Base-by-base conservation (phyloP, 2,888 invertebrate species). In the Caenorhabditis afra region DNA sequence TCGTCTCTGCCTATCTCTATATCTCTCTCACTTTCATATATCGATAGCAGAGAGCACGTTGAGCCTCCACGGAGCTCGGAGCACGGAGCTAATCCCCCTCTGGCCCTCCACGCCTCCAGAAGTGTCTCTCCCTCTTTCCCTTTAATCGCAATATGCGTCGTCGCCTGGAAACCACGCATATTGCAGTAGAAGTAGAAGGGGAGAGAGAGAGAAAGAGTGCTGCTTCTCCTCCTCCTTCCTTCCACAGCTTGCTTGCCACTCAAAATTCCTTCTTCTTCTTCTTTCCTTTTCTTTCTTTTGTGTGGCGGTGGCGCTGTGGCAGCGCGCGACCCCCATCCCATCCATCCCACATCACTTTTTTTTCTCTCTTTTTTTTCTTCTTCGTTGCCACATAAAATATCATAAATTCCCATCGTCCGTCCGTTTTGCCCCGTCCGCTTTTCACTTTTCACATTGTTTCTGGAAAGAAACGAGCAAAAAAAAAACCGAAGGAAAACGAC, bases 121-220 rank as follows among this genome's bases (percentile, higher is more conserved):
- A 7, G 18, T 12, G n/a, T 37, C 39, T n/a, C 18, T 3, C 52
- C 29, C 29, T 23, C 52, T 55, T 2, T 18, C 53, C 29, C 3
- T 23, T 29, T 55, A 35, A 35, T 53, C 52, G n/a, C 29, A 53
- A 29, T 53, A 53, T 53, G 52, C 35, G 23, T 39, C 55, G 64
- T 64, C 64, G 52, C 64, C 53, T 64, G 53, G 64, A 64, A 64
- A 64, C 64, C 52, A 53, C 64, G 55, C 55, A 39, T 55, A 52
- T 52, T 49, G 22, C 49, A 49, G 49, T 49, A 22, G 49, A 29
- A 29, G 29, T 29, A 29, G 29, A 29, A 29, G 29, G 29, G 7
- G 29, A 29, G 29, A 29, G 29, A 29, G 29, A 29, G 29, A 29
- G 29, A 29, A 7, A 7, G 29, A 29, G 7, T 29, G 29, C 29